Percentiles rank a stretch among this genome's conserved stretches.
Evolutionary conservation across 2,797 vertebrate genomes (phyloP).

Genomic region (Meda fulgida): DNA sequence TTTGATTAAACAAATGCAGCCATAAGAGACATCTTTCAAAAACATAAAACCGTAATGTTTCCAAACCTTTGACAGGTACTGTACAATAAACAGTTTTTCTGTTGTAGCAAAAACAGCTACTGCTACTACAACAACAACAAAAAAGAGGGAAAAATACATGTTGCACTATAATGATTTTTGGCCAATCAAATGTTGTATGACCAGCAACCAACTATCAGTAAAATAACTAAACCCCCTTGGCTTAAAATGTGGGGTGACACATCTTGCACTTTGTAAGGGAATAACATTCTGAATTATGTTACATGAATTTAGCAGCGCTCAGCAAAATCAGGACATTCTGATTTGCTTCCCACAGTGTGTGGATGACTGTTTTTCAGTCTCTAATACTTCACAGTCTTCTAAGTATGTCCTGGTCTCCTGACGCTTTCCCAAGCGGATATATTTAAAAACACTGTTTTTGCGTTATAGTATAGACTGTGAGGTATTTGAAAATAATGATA

Average conservation of each 20-base stretch:
- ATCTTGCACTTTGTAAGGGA: not conserved
- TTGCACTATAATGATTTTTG: not conserved
- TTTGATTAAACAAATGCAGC: not conserved
- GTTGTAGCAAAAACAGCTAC: not conserved
- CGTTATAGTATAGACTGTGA: not conserved
- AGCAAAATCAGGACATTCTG: not conserved
- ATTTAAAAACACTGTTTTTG: too few species aligned
- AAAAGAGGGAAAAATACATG: not conserved
- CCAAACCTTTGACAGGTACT: not conserved
- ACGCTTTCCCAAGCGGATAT: too few species aligned
- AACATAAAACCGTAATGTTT: not conserved
- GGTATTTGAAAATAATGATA: too few species aligned
- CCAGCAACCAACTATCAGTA: not conserved
- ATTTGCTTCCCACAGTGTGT: not conserved
- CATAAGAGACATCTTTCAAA: not conserved
- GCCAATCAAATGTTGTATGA: not conserved
- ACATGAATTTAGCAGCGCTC: not conserved
- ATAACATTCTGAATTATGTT: not conserved
- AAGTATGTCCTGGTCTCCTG: not conserved
- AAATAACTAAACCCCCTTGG: not conserved
- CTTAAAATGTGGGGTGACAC: not conserved
- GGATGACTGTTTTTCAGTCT: not conserved
- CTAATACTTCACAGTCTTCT: not conserved
- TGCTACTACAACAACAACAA: not conserved
- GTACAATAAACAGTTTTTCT: not conserved